Percentiles rank a stretch among this genome's conserved stretches.
Evolutionary conservation across 2,888 invertebrate genomes (phyloP).

Genomic region (Drosophila flavopinicola): DNA sequence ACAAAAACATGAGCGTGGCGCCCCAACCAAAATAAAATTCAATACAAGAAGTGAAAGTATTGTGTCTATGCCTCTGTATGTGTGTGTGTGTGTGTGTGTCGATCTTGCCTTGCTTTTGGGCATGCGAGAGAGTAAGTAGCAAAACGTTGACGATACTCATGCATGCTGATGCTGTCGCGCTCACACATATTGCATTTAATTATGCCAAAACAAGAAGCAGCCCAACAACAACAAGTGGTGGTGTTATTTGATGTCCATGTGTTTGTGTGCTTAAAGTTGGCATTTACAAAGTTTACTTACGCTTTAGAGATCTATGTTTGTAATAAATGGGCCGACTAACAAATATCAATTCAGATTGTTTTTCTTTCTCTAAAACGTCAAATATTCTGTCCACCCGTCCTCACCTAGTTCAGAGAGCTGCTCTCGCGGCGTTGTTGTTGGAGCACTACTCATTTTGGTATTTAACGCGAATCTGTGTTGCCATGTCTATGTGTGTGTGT

Average conservation of each 20-base stretch:
- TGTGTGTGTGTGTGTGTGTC: conserved; percentile 34
- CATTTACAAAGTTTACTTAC: conserved; percentile 54
- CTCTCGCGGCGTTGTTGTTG: conserved; percentile 37
- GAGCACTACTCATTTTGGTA: conserved; percentile 59
- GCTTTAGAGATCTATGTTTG: conserved; percentile 12
- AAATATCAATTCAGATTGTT: conserved; percentile 9
- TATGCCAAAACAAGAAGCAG: conserved; percentile 59
- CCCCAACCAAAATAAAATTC: conserved; percentile 64
- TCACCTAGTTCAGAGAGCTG: conserved; percentile 33
- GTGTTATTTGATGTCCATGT: conserved; percentile 39
- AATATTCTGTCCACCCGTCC: conserved; percentile 25
- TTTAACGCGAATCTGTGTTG: conserved; percentile 56
- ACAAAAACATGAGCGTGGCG: conserved; percentile 56
- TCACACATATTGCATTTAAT: conserved; percentile 73
- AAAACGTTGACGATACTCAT: conserved; percentile 36
- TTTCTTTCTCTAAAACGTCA: conserved; percentile 3
- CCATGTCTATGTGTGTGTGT: conserved; percentile 25
- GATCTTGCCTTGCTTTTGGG: conserved; percentile 71
- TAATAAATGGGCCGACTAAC: not conserved
- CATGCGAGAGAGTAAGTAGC: conserved; percentile 40
- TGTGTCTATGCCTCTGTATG: conserved; percentile 38
- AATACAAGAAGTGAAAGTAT: conserved; percentile 80
- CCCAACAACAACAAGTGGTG: conserved; percentile 74
- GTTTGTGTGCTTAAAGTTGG: conserved; percentile 35
- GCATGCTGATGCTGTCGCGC: conserved; percentile 62